Percentiles rank a stretch among this genome's conserved stretches.
Conservation (phyloP, 1,140 invertebrate genomes). For the Psilanteris sp. region DNA sequence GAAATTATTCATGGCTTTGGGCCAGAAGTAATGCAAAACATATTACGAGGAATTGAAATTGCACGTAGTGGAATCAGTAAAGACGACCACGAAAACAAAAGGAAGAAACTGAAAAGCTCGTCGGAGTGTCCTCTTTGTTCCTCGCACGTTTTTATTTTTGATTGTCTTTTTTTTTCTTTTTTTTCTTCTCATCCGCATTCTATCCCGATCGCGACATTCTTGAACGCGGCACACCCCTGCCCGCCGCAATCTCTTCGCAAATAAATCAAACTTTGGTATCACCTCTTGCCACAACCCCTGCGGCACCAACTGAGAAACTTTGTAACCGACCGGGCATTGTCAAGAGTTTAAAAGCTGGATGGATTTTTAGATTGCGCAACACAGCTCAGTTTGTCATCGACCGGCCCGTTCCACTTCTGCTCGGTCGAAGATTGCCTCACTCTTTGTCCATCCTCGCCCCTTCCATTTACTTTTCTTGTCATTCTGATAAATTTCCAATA, state of each 20-base stretch:
- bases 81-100: slow-evolving; percentile 25
- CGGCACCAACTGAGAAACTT: slow-evolving; percentile 69
- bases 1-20: slow-evolving; percentile 55
- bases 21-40: slow-evolving; percentile 62
- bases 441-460: slow-evolving; percentile 64
- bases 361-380: slow-evolving; percentile 77
- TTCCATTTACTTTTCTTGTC: slow-evolving; percentile 32
- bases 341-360: slow-evolving; percentile 79
- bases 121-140: slow-evolving; percentile 20
- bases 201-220: slow-evolving; percentile 56
- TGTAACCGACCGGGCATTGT: slow-evolving; percentile 75
- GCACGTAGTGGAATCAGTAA: slow-evolving; percentile 38
- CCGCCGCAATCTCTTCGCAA: slow-evolving; percentile 77
- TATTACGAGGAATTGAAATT: slow-evolving; percentile 61
- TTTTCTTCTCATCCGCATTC: slow-evolving; percentile 38
- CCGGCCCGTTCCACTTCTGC: slow-evolving; percentile 27
- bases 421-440: slow-evolving; percentile 66
- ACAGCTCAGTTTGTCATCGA: slow-evolving; percentile 75
- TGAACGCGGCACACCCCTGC: slow-evolving; percentile 47
- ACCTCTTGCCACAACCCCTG: slow-evolving; percentile 54
- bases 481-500: slow-evolving; percentile 47
- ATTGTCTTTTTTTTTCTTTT: no score
- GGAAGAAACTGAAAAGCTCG: slow-evolving; percentile 1
- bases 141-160: slow-evolving; percentile 4
- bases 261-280: slow-evolving; percentile 80